Base-by-base conservation (phyloP, 2,113 vertebrate genomes). In the Cavia porcellus region DNA sequence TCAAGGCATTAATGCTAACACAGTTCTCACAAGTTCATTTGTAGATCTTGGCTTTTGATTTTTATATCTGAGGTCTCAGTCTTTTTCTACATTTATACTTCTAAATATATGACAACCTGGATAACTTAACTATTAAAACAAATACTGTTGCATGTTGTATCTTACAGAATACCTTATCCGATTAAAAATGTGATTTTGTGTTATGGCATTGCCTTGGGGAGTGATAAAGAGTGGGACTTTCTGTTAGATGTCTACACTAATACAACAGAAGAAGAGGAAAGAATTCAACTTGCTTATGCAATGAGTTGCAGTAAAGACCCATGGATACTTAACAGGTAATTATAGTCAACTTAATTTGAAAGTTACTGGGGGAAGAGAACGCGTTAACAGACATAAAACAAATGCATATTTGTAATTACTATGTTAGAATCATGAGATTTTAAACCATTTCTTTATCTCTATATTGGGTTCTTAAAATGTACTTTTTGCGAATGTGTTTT, bases 161-260 rank as follows among this genome's bases (percentile, higher is more conserved):
- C 83, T 98, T 98, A 57, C 98, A 99, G 99, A 97, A 98, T 98
- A 97, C 98, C 98, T 79, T 42, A 90, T 92, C 96, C 95, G 3
- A 96, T 99, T 96, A 98, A 95, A 98, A 94, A n/a, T 82, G 81
- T 95, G 0, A 72, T 99, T 91, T 98, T 97, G 88, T 99, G 99
- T 95, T 98, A 98, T 93, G 99, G 97, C 82, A 25, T 99, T 97
- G 98, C 98, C 92, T 3, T 86, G 85, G 99, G 99, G 97, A 98
- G 92, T 84, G 98, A 99, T 22, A 97, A 98, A 97, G 98, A 99
- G 96, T 99, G 99, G 99, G 97, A 99, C 61, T 99, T 99, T 97
- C 97, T 98, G 35, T 98, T 98, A 98, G 92, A 97, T 81, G 92
- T 97, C 91, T 98, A 98, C 57, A 95, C 95, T 30, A 98, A 86